phyloP scores from a whole-genome alignment of 2,797 vertebrate species.

The Sylvilagus floridanus region DNA sequence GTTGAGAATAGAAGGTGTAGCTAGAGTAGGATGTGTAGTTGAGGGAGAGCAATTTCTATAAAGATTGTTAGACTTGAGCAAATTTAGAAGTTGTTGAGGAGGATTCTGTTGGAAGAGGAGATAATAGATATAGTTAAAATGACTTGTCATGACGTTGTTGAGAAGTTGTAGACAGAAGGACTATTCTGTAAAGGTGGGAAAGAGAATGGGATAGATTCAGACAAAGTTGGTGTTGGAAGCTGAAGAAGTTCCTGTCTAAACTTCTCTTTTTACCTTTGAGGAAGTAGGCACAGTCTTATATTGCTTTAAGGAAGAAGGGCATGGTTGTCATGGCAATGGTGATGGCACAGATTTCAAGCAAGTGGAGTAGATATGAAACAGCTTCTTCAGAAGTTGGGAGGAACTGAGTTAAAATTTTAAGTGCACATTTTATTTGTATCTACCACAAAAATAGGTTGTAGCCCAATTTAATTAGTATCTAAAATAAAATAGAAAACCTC shows the following conservation, averaged over 20 bases:
- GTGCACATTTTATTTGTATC: constrained; percentile 9
- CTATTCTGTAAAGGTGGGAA: background rate
- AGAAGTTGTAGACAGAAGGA: background rate
- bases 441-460: constrained; percentile 24
- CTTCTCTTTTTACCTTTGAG: constrained; percentile 1
- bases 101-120: background rate
- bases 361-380: background rate
- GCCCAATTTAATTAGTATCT: constrained; percentile 44
- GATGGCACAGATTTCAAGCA: background rate
- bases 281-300: background rate
- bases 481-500: constrained; percentile 44
- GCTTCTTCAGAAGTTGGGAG: constrained; percentile 7
- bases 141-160: background rate
- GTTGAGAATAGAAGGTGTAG: background rate
- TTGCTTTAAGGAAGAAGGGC: background rate
- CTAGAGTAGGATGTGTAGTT: background rate
- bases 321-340: too few relatives aligned
- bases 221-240: background rate
- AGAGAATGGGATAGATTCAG: background rate
- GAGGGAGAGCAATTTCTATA: background rate
- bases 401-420: background rate
- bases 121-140: background rate
- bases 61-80: background rate
- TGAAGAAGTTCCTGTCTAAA: background rate
- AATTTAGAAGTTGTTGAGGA: constrained; percentile 15